A percentile compares a stretch with the other conserved stretches of the same genome.
Evolutionary conservation across 2,113 vertebrate genomes (phyloP).

Genomic region (Stigmatopora nigra): DNA sequence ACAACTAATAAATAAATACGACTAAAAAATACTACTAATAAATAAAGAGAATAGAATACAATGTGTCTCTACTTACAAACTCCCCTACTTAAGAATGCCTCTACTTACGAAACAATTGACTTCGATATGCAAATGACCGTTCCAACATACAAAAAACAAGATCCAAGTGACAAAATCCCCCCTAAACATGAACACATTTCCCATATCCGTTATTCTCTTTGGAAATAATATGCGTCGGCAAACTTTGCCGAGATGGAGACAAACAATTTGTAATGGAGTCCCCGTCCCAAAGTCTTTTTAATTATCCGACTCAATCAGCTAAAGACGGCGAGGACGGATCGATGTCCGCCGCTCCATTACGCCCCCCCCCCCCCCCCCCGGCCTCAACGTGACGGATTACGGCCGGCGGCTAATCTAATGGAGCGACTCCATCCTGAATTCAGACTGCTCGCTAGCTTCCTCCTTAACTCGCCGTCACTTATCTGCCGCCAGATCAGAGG

Average conservation of each 20-base stretch:
- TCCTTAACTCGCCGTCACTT: constrained; percentile 56
- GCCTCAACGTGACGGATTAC: constrained; percentile 72
- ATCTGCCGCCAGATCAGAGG: constrained; percentile 50
- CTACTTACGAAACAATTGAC: too few relatives aligned
- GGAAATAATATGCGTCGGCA: too few relatives aligned
- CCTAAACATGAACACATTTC: too few relatives aligned
- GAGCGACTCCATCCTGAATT: constrained; percentile 69
- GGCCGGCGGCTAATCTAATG: constrained; percentile 71
- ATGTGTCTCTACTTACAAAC: too few relatives aligned
- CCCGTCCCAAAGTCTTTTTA: constrained; percentile 75
- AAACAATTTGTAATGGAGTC: constrained; percentile 76
- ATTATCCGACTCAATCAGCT: constrained; percentile 78
- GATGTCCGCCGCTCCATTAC: constrained; percentile 72
- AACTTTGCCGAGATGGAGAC: constrained; percentile 17
- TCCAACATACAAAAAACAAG: too few relatives aligned
- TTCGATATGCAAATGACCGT: too few relatives aligned
- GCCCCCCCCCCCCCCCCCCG: constrained; percentile 54
- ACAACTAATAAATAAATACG: too few relatives aligned
- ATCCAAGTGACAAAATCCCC: too few relatives aligned
- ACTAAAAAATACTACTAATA: too few relatives aligned
- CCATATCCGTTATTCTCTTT: too few relatives aligned
- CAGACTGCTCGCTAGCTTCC: constrained; percentile 59
- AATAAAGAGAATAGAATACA: too few relatives aligned
- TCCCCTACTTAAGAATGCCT: too few relatives aligned
- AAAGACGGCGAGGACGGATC: constrained; percentile 67